Percentiles rank a stretch among this genome's conserved stretches.
These are phyloP conservation scores for Neoarius graeffei DNA, from an alignment of 2,113 vertebrate species.

Conservation along the genomic window DNA sequence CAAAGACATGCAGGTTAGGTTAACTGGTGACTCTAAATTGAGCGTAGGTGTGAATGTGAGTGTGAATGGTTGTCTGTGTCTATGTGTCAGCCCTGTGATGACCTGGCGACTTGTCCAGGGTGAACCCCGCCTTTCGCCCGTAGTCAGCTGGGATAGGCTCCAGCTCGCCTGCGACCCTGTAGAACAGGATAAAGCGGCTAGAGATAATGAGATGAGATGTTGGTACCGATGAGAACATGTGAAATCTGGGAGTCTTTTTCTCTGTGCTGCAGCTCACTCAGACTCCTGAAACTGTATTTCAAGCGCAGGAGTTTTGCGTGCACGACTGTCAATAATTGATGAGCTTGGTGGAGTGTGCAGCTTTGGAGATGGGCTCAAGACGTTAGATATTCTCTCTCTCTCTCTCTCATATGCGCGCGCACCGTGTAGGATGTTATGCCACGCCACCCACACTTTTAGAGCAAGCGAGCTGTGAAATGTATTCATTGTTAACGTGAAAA, in stretches of 20 bases:
- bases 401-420: slow-evolving; percentile 47
- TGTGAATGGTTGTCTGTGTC: too few species aligned
- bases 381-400: slow-evolving; percentile 29
- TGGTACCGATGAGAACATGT: slow-evolving; percentile 54
- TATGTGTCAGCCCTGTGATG: too few species aligned
- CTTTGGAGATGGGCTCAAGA: slow-evolving; percentile 35
- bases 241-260: not conserved
- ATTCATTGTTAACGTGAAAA: slow-evolving; percentile 86
- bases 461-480: slow-evolving; percentile 92
- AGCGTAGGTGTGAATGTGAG: too few species aligned
- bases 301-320: slow-evolving; percentile 28
- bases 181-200: too few species aligned
- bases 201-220: too few species aligned
- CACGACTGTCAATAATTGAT: slow-evolving; percentile 36
- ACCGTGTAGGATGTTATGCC: slow-evolving; percentile 77
- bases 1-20: too few species aligned
- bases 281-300: slow-evolving; percentile 31
- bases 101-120: too few species aligned
- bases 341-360: slow-evolving; percentile 30
- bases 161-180: too few species aligned
- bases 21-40: too few species aligned
- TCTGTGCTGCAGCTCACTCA: not conserved
- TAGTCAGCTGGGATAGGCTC: too few species aligned
- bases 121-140: too few species aligned
- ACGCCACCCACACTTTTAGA: slow-evolving; percentile 83